Percentiles rank a stretch among this genome's conserved stretches.
phyloP scores from a whole-genome alignment of 2,797 vertebrate genomes.

The Caiman crocodilus region DNA sequence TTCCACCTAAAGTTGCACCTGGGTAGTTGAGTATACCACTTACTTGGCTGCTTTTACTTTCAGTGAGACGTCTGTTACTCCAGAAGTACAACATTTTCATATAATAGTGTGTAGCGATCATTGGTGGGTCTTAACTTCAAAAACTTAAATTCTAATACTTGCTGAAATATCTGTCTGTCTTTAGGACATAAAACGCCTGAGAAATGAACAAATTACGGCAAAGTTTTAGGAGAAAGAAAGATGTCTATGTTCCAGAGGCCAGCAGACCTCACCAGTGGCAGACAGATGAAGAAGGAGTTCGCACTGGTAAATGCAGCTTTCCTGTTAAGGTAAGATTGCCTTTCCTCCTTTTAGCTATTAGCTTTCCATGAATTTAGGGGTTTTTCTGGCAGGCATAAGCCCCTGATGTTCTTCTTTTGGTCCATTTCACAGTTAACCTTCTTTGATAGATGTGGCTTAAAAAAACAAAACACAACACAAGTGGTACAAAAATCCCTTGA shows the following conservation, averaged over 20 bases:
- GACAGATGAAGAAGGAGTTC: conserved; percentile 97
- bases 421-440: conserved; percentile 44
- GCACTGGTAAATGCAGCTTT: conserved; percentile 97
- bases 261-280: conserved; percentile 99
- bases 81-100: not conserved
- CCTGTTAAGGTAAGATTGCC: conserved; percentile 93
- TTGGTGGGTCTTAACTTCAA: not conserved
- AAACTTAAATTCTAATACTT: not conserved
- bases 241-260: conserved; percentile 97
- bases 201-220: conserved; percentile 99
- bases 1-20: not conserved
- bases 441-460: conserved; percentile 15
- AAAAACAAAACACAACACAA: conserved; percentile 35
- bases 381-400: not conserved
- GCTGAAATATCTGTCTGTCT: conserved; percentile 36
- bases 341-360: not conserved
- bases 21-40: not conserved
- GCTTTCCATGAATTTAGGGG: not conserved
- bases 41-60: not conserved
- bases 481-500: conserved; percentile 42
- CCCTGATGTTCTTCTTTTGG: conserved; percentile 31
- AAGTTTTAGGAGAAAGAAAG: conserved; percentile 99
- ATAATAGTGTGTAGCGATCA: not conserved
- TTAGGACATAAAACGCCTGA: conserved; percentile 79
- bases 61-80: not conserved